phyloP scores from a whole-genome alignment of 2,888 invertebrate species.

The Lasioglossum pauxillum region DNA sequence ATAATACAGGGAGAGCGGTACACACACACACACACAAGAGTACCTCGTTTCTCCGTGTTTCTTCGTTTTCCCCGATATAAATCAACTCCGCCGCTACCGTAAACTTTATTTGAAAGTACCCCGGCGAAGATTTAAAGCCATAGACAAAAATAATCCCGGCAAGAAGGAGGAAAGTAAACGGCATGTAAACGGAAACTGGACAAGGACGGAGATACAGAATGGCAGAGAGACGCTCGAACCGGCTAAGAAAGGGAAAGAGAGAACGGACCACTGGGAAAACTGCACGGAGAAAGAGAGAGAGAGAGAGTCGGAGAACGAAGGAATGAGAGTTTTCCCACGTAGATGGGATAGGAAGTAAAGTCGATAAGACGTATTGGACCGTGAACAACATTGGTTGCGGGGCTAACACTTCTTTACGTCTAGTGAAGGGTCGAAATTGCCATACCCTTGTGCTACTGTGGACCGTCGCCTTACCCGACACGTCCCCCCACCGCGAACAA shows the following conservation, averaged over 20 bases:
- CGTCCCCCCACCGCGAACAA: constrained; percentile 42
- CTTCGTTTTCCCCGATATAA: constrained; percentile 74
- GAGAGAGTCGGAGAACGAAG: constrained; percentile 39
- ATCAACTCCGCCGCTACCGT: constrained; percentile 76
- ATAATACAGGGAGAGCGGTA: constrained; percentile 18
- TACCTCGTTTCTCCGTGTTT: constrained; percentile 37
- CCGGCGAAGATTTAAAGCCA: constrained; percentile 75
- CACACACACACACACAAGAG: constrained; percentile 9
- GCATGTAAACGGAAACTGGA: constrained; percentile 48
- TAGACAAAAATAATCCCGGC: constrained; percentile 78
- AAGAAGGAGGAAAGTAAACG: constrained; percentile 53
- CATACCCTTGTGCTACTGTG: constrained; percentile 55
- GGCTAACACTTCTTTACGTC: constrained; percentile 74
- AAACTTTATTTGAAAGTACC: constrained; percentile 80
- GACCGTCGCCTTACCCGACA: constrained; percentile 40
- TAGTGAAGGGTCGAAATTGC: constrained; percentile 66
- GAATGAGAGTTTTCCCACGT: constrained; percentile 73
- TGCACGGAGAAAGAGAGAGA: constrained; percentile 58
- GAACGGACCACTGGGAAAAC: neutral
- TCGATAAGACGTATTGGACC: constrained; percentile 77
- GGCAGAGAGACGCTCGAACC: constrained; percentile 10
- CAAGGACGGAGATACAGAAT: constrained; percentile 18
- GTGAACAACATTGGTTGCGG: constrained; percentile 74
- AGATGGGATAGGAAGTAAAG: constrained; percentile 76
- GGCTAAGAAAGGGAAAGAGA: constrained; percentile 2